phyloP scores from a whole-genome alignment of 2,888 invertebrate genomes.

The Celastrina argiolus region DNA sequence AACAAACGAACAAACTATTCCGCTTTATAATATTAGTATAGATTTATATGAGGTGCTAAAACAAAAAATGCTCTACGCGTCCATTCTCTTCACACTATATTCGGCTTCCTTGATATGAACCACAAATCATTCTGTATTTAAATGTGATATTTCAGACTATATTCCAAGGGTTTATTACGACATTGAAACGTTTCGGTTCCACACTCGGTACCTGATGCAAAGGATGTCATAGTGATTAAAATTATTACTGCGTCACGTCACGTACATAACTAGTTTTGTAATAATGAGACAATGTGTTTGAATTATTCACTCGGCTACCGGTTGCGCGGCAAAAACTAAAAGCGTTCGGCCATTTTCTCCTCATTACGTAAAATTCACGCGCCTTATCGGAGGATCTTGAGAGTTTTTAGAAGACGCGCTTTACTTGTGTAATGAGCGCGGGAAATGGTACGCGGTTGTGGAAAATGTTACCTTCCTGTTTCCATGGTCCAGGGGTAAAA shows the following conservation, averaged over 20 bases:
- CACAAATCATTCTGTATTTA: not conserved
- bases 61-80: too few species aligned
- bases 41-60: too few species aligned
- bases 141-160: not conserved
- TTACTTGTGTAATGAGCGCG: not conserved
- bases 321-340: conserved; percentile 1
- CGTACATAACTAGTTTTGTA: conserved; percentile 18
- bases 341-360: not conserved
- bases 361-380: conserved; percentile 14
- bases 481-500: too few species aligned
- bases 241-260: conserved; percentile 1
- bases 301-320: conserved; percentile 15
- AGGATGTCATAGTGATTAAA: conserved; percentile 15
- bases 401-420: not conserved
- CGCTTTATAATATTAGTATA: too few species aligned
- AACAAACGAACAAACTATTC: too few species aligned
- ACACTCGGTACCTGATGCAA: not conserved
- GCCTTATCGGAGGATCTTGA: conserved; percentile 6
- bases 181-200: not conserved
- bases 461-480: too few species aligned
- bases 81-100: too few species aligned
- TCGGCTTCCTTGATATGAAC: too few species aligned
- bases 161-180: not conserved
- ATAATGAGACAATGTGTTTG: conserved; percentile 17
- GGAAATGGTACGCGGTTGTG: not conserved